phyloP scores from a whole-genome alignment of 2,888 invertebrate species.

The Folsomia manolachei region DNA sequence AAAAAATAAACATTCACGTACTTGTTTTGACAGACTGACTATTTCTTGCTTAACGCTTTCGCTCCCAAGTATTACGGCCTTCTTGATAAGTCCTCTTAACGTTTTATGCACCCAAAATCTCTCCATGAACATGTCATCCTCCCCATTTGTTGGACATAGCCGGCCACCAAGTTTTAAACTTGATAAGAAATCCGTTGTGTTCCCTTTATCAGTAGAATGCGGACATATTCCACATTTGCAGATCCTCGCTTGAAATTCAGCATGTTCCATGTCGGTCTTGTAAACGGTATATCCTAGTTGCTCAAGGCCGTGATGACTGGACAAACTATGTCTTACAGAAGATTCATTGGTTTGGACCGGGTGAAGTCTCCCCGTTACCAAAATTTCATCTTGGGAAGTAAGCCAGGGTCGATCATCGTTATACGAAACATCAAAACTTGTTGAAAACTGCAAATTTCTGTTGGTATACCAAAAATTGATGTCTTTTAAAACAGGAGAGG shows the following conservation, averaged over 20 bases:
- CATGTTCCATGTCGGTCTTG: neutral
- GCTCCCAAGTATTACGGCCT: neutral
- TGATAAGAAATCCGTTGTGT: neutral
- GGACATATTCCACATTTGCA: neutral
- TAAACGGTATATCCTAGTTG: neutral
- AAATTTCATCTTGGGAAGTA: slow-evolving; percentile 53
- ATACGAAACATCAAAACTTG: slow-evolving; percentile 43
- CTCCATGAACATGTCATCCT: slow-evolving; percentile 51
- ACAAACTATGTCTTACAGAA: neutral
- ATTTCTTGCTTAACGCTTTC: neutral
- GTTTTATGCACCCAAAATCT: slow-evolving; percentile 53
- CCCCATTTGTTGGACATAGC: slow-evolving; percentile 52
- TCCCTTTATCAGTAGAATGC: slow-evolving; percentile 22
- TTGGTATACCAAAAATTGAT: slow-evolving; percentile 63
- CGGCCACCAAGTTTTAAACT: slow-evolving; percentile 34
- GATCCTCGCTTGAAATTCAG: neutral
- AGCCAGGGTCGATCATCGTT: slow-evolving; percentile 51
- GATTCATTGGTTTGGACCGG: slow-evolving; percentile 12
- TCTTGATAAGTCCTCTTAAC: slow-evolving; percentile 51
- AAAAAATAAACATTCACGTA: no score
- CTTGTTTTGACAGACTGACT: neutral
- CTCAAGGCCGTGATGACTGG: neutral
- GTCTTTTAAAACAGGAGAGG: slow-evolving; percentile 66
- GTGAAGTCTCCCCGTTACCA: slow-evolving; percentile 52
- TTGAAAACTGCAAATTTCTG: slow-evolving; percentile 14